A percentile compares a stretch with the other conserved stretches of the same genome.
Conservation (phyloP, 2,113 vertebrate species). For the Dissostichus mawsoni region DNA sequence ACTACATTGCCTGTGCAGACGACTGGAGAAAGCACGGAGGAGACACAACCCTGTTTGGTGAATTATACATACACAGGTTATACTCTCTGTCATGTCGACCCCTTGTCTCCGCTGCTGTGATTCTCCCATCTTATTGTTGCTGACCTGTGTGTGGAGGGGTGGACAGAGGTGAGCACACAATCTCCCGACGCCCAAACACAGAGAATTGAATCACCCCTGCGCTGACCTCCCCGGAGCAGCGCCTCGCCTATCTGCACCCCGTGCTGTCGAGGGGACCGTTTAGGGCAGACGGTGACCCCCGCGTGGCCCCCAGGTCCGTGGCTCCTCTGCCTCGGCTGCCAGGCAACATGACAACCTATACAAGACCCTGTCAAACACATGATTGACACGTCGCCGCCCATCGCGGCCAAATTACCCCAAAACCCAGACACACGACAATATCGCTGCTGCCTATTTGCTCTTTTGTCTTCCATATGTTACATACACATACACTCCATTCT, state of each 20-base stretch:
- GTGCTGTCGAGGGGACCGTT: conserved; percentile 64
- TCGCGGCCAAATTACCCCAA: conserved; percentile 66
- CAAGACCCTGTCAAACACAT: conserved; percentile 70
- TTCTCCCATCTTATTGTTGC: conserved; percentile 77
- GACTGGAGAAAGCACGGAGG: conserved; percentile 45
- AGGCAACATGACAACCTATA: conserved; percentile 78
- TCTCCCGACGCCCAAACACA: conserved; percentile 75
- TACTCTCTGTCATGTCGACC: conserved; percentile 49
- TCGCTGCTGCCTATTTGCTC: conserved; percentile 52
- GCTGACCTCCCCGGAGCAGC: conserved; percentile 76
- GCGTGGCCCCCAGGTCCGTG: conserved; percentile 55
- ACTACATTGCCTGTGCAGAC: conserved; percentile 45
- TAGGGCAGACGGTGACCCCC: conserved; percentile 77
- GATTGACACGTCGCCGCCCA: conserved; percentile 78
- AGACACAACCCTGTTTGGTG: conserved; percentile 53
- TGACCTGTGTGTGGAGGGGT: conserved; percentile 79
- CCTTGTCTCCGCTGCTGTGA: conserved; percentile 55
- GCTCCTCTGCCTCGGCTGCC: conserved; percentile 58
- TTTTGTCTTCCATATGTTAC: conserved; percentile 49
- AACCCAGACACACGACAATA: conserved; percentile 63
- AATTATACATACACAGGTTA: conserved; percentile 72
- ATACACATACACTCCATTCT: neutral
- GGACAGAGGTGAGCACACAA: conserved; percentile 84
- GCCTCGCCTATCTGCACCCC: conserved; percentile 74
- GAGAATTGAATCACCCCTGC: conserved; percentile 85